Conservation (phyloP, 2,888 invertebrate species). For the Lithophane leautieri region DNA sequence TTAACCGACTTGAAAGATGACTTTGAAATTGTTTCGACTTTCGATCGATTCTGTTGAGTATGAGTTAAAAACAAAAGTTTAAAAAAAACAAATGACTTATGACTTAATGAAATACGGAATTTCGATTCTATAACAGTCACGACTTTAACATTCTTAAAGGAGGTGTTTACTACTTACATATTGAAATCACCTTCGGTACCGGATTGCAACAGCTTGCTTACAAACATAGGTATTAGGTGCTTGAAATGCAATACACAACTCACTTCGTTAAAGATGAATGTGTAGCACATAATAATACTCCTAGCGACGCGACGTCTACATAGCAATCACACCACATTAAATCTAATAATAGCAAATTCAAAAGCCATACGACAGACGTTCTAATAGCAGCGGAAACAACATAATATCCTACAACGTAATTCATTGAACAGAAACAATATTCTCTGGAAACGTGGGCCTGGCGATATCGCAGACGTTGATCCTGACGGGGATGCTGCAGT, state of each 20-base stretch:
- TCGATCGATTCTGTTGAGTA: not conserved
- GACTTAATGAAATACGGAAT: not conserved
- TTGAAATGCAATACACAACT: constrained; percentile 10
- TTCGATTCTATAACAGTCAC: not conserved
- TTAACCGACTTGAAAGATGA: not conserved
- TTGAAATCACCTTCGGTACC: not conserved
- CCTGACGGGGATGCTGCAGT: constrained; percentile 93
- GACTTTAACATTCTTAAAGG: not conserved
- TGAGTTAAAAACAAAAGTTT: too few relatives aligned
- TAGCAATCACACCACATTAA: constrained; percentile 34
- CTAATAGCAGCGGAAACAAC: constrained; percentile 32
- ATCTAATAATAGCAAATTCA: constrained; percentile 22
- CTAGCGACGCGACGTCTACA: not conserved
- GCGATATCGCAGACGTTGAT: constrained; percentile 93
- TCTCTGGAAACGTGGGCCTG: constrained; percentile 92
- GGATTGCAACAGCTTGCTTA: not conserved
- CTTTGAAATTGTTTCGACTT: not conserved
- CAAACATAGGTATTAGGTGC: not conserved
- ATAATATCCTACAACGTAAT: constrained; percentile 24
- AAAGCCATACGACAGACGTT: constrained; percentile 5
- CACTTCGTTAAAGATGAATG: not conserved
- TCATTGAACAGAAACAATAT: constrained; percentile 82
- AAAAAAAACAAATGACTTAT: too few relatives aligned
- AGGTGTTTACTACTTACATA: not conserved
- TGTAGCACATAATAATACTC: not conserved